These are phyloP conservation scores for Champsocephalus gunnari DNA, from an alignment of 2,797 vertebrate genomes.

Conservation along the genomic window DNA sequence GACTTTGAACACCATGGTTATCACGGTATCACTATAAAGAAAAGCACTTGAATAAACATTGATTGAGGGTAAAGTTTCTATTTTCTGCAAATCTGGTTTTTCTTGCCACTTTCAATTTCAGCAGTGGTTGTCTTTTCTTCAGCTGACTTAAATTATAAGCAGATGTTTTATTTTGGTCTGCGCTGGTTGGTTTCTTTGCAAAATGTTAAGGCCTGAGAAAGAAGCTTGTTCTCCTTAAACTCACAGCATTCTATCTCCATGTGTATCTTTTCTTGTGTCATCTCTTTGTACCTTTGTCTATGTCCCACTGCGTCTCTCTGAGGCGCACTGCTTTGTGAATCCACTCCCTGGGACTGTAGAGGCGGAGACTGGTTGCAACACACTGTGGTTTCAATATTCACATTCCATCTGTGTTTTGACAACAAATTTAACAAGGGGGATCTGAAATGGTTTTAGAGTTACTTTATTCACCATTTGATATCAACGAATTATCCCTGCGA, in stretches of 20 bases:
- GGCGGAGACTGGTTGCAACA: conserved; percentile 76
- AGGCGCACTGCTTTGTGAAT: conserved; percentile 66
- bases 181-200: conserved; percentile 15
- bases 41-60: not conserved
- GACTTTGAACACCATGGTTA: conserved; percentile 36
- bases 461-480: conserved; percentile 81
- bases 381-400: conserved; percentile 73
- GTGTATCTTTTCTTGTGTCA: conserved; percentile 41
- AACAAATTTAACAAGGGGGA: conserved; percentile 80
- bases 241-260: conserved; percentile 22
- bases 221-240: conserved; percentile 3
- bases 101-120: conserved; percentile 29
- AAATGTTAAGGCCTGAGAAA: conserved; percentile 10
- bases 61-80: not conserved
- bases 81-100: conserved; percentile 26
- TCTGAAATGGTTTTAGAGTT: conserved; percentile 81
- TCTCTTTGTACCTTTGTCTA: conserved; percentile 55
- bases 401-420: conserved; percentile 85
- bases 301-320: conserved; percentile 53
- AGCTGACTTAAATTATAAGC: conserved; percentile 10
- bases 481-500: conserved; percentile 84
- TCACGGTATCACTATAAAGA: conserved; percentile 4
- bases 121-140: not conserved
- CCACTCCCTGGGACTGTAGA: conserved; percentile 60
- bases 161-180: conserved; percentile 9